Percentiles rank a stretch among this genome's conserved stretches.
Evolutionary conservation across 2,797 vertebrate species (phyloP).

Genomic region (Paramormyrops hopkinsi): DNA sequence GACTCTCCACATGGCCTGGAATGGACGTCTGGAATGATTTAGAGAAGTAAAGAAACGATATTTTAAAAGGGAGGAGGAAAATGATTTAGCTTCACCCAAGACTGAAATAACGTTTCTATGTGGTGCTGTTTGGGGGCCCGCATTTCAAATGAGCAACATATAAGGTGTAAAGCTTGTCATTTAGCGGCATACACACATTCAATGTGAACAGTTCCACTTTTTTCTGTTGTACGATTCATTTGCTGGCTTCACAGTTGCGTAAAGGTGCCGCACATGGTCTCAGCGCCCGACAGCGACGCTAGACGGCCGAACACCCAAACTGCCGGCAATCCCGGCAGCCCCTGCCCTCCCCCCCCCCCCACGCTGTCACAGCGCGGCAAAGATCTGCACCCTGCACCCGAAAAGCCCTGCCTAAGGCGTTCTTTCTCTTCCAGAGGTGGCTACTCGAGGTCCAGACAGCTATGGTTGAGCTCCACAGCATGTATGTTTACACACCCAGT

Average conservation of each 20-base stretch:
- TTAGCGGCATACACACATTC: conserved; percentile 16
- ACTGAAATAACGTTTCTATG: neutral
- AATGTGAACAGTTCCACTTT: conserved; percentile 22
- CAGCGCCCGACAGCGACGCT: neutral
- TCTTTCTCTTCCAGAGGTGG: neutral
- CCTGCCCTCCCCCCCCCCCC: too few relatives aligned
- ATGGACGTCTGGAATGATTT: conserved; percentile 39
- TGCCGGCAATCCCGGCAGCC: neutral
- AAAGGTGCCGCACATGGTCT: conserved; percentile 7
- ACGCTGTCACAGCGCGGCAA: neutral
- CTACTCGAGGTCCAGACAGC: neutral
- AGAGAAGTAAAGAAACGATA: neutral
- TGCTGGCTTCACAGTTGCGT: conserved; percentile 46
- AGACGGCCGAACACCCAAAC: neutral
- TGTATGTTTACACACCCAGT: neutral
- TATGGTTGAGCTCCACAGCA: neutral
- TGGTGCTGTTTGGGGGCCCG: conserved; percentile 14
- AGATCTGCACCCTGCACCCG: neutral
- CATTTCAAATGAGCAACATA: conserved; percentile 16
- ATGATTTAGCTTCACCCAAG: neutral
- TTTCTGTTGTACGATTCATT: conserved; percentile 34
- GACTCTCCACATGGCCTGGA: conserved; percentile 12
- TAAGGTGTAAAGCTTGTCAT: conserved; percentile 21
- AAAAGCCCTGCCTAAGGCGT: neutral
- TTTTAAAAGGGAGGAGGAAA: conserved; percentile 29